phyloP scores from a whole-genome alignment of 2,113 vertebrate genomes.

The Eretmochelys imbricata region DNA sequence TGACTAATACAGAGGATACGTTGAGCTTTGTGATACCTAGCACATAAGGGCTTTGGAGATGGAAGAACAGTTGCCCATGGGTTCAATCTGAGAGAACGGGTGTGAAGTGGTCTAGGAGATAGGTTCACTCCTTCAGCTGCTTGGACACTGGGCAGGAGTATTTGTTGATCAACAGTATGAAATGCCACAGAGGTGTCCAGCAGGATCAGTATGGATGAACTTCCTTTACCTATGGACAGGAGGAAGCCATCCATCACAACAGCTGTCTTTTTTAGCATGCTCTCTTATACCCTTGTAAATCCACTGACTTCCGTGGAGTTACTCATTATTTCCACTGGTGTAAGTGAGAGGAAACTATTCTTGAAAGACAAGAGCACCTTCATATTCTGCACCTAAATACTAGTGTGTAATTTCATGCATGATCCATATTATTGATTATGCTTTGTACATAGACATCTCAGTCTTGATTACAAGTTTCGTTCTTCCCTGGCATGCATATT shows the following conservation, averaged over 20 bases:
- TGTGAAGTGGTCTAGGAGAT: neutral
- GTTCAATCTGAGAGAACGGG: accelerated
- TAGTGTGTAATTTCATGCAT: neutral
- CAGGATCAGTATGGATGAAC: neutral
- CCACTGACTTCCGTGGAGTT: neutral
- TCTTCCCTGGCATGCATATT: neutral
- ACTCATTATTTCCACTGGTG: neutral
- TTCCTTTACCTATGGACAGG: neutral
- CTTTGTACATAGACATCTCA: neutral
- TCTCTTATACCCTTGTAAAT: accelerated
- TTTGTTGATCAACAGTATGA: neutral
- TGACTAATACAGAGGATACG: accelerated
- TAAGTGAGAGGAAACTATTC: neutral
- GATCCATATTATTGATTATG: neutral
- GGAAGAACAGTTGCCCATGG: accelerated
- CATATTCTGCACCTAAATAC: neutral
- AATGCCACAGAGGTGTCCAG: neutral
- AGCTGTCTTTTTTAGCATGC: neutral
- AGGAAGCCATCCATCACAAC: neutral
- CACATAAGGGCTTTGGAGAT: neutral
- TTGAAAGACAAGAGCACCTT: neutral
- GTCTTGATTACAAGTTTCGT: conserved; percentile 33
- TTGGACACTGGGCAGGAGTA: accelerated
- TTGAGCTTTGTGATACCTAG: neutral
- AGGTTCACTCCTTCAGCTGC: accelerated